phyloP scores from a whole-genome alignment of 2,113 vertebrate species.

The Ictalurus punctatus region DNA sequence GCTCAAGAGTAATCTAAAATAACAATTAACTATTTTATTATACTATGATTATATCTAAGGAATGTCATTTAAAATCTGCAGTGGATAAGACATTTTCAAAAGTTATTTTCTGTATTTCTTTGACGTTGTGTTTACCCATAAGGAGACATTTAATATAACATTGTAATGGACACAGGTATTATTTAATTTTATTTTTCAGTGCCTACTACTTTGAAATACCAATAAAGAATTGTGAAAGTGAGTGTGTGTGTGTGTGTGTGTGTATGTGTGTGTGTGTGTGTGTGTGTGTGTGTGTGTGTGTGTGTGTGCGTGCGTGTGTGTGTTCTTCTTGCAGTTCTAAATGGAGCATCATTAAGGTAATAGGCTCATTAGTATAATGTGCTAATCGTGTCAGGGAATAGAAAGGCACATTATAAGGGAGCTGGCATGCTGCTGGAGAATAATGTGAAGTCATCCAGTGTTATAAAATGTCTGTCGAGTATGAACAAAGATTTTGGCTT shows the following conservation, averaged over 20 bases:
- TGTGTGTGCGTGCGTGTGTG: not conserved
- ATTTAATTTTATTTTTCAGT: slow-evolving; percentile 34
- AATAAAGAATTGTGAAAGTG: slow-evolving; percentile 53
- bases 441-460: slow-evolving; percentile 1
- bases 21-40: slow-evolving; percentile 49
- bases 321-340: slow-evolving; percentile 15
- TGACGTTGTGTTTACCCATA: slow-evolving; percentile 43
- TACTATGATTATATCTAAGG: slow-evolving; percentile 46
- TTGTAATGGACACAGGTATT: slow-evolving; percentile 27
- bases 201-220: slow-evolving; percentile 48
- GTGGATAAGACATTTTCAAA: slow-evolving; percentile 53
- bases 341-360: slow-evolving; percentile 26
- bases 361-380: slow-evolving; percentile 8
- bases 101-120: slow-evolving; percentile 50
- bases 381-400: not conserved
- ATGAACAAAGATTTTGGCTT: not conserved
- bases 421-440: slow-evolving; percentile 8
- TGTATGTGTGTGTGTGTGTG: not conserved
- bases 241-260: slow-evolving; percentile 1
- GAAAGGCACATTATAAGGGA: not conserved
- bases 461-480: not conserved
- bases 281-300: slow-evolving; percentile 7
- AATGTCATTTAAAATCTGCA: slow-evolving; percentile 51
- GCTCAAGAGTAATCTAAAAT: slow-evolving; percentile 45
- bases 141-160: slow-evolving; percentile 19